A percentile compares a stretch with the other conserved stretches of the same genome.
Conservation (phyloP, 2,113 vertebrate genomes). For the Sylvilagus bachmani region DNA sequence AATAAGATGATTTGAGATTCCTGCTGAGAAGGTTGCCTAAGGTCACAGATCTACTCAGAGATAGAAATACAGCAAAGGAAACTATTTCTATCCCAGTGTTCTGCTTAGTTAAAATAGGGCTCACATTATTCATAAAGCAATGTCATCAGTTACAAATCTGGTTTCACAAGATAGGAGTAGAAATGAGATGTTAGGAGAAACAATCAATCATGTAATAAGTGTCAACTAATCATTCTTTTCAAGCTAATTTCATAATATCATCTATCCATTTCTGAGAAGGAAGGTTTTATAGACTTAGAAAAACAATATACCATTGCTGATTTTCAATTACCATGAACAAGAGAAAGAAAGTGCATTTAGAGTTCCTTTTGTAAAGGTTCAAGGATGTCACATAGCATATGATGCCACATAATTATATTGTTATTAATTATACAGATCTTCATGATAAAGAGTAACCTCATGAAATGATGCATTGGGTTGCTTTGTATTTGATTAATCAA, state of each 20-base stretch:
- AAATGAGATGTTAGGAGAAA: slow-evolving; percentile 42
- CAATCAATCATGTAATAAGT: slow-evolving; percentile 27
- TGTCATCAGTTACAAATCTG: slow-evolving; percentile 1
- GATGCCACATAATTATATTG: not conserved
- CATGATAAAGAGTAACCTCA: not conserved
- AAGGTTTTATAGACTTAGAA: not conserved
- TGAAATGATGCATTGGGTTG: not conserved
- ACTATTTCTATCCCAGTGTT: slow-evolving; percentile 13
- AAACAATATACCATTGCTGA: not conserved
- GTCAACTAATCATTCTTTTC: not conserved
- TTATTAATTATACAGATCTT: not conserved
- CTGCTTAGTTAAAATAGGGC: slow-evolving; percentile 5
- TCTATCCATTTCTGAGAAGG: not conserved
- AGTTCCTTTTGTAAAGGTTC: not conserved
- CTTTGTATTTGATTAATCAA: slow-evolving; percentile 4
- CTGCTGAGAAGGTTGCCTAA: slow-evolving; percentile 22
- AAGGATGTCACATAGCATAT: not conserved
- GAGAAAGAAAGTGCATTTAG: not conserved
- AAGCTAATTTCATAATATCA: not conserved
- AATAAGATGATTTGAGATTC: slow-evolving; percentile 51
- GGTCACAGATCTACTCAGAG: slow-evolving; percentile 40
- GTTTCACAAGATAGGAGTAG: slow-evolving; percentile 1
- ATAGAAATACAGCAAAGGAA: slow-evolving; percentile 8
- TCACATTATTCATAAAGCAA: not conserved
- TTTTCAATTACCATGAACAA: not conserved